Conservation (phyloP, 2,888 invertebrate genomes). For the Cylindroiulus punctatus region DNA sequence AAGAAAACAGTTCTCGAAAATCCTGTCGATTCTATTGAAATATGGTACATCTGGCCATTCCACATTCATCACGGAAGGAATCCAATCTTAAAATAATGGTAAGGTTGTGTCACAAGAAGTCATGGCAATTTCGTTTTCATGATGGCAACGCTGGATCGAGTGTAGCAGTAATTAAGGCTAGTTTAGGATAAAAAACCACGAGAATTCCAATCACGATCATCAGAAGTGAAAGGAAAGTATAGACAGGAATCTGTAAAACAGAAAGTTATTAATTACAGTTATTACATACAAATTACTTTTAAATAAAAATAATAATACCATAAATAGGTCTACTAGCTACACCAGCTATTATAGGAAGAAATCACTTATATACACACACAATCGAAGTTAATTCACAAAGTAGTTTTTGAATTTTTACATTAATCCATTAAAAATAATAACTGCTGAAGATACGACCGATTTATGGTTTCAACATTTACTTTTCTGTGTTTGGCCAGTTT, state of each 20-base stretch:
- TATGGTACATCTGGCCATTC: not conserved
- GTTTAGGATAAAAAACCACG: slow-evolving; percentile 54
- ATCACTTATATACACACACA: not conserved
- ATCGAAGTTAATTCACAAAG: not conserved
- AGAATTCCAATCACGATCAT: slow-evolving; percentile 54
- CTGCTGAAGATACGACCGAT: not conserved
- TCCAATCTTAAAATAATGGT: slow-evolving; percentile 29
- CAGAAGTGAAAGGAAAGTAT: slow-evolving; percentile 50
- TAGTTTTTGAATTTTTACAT: too few relatives aligned
- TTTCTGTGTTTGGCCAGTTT: not conserved
- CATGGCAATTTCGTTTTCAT: slow-evolving; percentile 42
- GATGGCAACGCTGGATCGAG: slow-evolving; percentile 53
- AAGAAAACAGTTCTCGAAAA: not conserved
- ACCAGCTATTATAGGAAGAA: not conserved
- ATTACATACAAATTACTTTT: not conserved
- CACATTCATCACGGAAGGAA: not conserved
- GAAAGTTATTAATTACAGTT: not conserved
- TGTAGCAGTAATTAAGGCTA: slow-evolving; percentile 54
- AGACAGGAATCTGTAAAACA: slow-evolving; percentile 53
- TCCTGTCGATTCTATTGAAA: not conserved
- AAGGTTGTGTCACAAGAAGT: not conserved
- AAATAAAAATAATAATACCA: not conserved
- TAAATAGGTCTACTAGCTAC: not conserved
- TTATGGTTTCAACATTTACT: not conserved
- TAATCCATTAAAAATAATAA: not conserved